Evolutionary conservation across 1,140 invertebrate species (phyloP), one percentile per base, ranked within the genome.

Genomic region (Trichonephila clavata): DNA sequence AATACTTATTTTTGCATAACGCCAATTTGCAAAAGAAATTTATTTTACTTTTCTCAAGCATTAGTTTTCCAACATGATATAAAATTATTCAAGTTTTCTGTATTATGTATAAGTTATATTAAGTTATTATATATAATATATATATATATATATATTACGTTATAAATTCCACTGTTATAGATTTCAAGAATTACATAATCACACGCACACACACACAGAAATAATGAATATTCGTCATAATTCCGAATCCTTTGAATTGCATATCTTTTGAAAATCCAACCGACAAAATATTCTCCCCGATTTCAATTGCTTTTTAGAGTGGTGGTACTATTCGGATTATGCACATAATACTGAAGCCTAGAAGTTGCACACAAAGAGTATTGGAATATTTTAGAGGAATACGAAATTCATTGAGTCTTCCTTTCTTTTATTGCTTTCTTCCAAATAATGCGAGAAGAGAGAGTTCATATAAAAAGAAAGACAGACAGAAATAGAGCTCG

Each of bases 311-410:
- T 83, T 27, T 43, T 83, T 83, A 20, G n/a, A 63, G 27, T 89
- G 71, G 13, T 20, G 24, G 71, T 27, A 59, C 13, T 6, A 4
- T 61, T 60, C 18, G 13, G 4, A 60, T 86, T 90, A 61, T 63
- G 57, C 27, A n/a, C 32, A 83, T 65, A 63, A 83, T 83, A 63
- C 77, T 4, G 63, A 50, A 24, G 60, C 21, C 24, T 43, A 21
- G 32, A 83, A 91, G 83, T 91, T 91, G 43, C 16, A n/a, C 57
- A 8, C 80, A 61, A 50, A 83, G 59, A 91, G 65, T 83, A 83
- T 65, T 63, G 60, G 90, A 91, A 83, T 91, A 91, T 91, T 24
- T 83, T 24, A 8, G 32, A 57, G 61, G 8, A 83, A 39, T 77
- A 7, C 43, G 61, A 90, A 32, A 16, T 16, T 32, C n/a, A 39